A percentile compares a stretch with the other conserved stretches of the same genome.
Conservation (phyloP, 2,113 vertebrate species). For the Lycocorax pyrrhopterus region DNA sequence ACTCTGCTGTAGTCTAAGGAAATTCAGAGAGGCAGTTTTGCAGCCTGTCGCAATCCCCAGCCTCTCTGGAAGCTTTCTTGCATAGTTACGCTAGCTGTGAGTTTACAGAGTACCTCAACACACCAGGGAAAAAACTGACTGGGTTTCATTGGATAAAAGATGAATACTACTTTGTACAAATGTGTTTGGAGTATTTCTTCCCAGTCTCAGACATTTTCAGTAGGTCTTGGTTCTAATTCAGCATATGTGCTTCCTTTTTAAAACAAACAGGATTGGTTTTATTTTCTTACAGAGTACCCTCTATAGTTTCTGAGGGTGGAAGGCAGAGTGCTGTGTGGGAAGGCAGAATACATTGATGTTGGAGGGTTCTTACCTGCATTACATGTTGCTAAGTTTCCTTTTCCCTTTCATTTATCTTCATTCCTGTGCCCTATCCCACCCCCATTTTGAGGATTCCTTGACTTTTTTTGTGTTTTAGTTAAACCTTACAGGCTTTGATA, state of each 20-base stretch:
- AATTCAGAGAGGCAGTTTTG: neutral
- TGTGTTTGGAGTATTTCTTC: neutral
- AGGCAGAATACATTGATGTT: neutral
- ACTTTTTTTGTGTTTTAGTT: neutral
- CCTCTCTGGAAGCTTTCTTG: neutral
- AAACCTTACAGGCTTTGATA: neutral
- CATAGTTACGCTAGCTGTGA: neutral
- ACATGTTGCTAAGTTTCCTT: neutral
- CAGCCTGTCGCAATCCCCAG: neutral
- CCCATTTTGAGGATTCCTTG: neutral
- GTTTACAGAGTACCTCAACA: neutral
- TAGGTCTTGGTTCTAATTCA: neutral
- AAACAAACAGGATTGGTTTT: neutral
- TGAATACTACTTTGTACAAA: neutral
- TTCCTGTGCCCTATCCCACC: neutral
- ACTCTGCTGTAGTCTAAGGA: neutral
- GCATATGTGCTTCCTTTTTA: neutral
- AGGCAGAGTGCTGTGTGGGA: neutral
- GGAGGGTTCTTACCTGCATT: neutral
- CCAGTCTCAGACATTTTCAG: neutral
- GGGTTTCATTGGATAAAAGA: neutral
- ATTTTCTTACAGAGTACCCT: neutral
- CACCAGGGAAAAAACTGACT: neutral
- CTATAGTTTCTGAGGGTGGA: neutral
- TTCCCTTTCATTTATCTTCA: neutral